phyloP scores from a whole-genome alignment of 2,797 vertebrate genomes.

The Pteronotus mesoamericanus region DNA sequence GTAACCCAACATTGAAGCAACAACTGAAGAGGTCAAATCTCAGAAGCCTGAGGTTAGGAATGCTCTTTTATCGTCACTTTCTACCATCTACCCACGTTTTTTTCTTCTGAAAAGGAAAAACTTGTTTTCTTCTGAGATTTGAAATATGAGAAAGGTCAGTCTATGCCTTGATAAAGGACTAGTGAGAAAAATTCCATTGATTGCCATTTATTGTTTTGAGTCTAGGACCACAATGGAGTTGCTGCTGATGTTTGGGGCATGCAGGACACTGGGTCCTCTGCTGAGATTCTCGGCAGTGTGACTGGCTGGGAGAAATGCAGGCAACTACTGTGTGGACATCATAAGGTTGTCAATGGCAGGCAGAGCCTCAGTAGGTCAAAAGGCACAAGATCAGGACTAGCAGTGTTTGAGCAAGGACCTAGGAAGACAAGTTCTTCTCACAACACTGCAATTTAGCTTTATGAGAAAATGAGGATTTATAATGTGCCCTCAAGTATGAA shows the following conservation, averaged over 20 bases:
- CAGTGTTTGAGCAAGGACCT: background rate
- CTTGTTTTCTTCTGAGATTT: background rate
- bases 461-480: background rate
- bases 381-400: background rate
- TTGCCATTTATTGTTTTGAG: background rate
- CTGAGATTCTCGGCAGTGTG: background rate
- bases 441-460: background rate
- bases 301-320: background rate
- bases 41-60: slow-evolving; percentile 37
- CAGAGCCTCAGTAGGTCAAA: background rate
- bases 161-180: background rate
- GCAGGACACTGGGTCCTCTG: background rate
- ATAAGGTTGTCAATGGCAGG: background rate
- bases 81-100: slow-evolving; percentile 5
- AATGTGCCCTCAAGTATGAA: background rate
- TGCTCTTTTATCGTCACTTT: slow-evolving; percentile 51
- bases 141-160: background rate
- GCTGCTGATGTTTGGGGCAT: background rate
- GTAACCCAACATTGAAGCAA: background rate
- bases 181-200: background rate
- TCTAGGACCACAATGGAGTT: background rate
- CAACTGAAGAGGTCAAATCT: slow-evolving; percentile 40
- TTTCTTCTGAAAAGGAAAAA: slow-evolving; percentile 25
- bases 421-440: background rate
- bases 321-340: background rate